Base-by-base conservation (phyloP, 1,140 invertebrate species). In the Drosophila kurseongensis region DNA sequence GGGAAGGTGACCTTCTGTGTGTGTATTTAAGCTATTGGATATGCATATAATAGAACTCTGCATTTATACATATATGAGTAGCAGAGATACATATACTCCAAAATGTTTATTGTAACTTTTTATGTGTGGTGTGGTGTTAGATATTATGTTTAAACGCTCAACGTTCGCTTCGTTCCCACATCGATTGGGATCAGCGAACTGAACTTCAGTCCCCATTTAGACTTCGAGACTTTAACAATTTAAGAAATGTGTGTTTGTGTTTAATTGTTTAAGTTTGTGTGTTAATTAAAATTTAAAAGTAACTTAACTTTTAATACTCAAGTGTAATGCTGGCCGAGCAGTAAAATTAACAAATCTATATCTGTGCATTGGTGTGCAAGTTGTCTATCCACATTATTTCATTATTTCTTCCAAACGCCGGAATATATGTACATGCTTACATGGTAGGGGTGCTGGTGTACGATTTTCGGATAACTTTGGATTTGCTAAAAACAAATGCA, bases 221-320 rank as follows among this genome's bases (percentile, higher is more conserved):
- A n/a, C 38, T 29, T 29, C 29, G 16, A 66, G 35, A 68, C 54
- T 36, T 66, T 13, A 66, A 68, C 40, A 80, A 74, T 75, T 41
- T 45, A 29, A 50, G 54, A 44, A 45, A 79, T 66, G 36, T 47
- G 44, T 60, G 54, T 71, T 42, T 32, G 41, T 48, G 32, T 29
- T 27, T 32, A 38, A 47, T 56, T 55, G 16, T 5, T 47, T 45
- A 23, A 14, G 10, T 44, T 57, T 32, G 36, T 51, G 47, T 47
- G 44, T 60, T 51, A 42, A 67, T 44, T 73, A 18, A 58, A 58
- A 63, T 68, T 18, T 44, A 27, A 50, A 54, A 44, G 41, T 72
- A 74, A 63, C 68, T 75, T 48, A 71, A 44, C 51, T 54, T 58
- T 45, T 73, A 78, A 75, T 80, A 78, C 54, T 80, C 58, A 71